A percentile compares a stretch with the other conserved stretches of the same genome.
Evolutionary conservation across 2,888 invertebrate species (phyloP).

Genomic region (Orthosia cruda): DNA sequence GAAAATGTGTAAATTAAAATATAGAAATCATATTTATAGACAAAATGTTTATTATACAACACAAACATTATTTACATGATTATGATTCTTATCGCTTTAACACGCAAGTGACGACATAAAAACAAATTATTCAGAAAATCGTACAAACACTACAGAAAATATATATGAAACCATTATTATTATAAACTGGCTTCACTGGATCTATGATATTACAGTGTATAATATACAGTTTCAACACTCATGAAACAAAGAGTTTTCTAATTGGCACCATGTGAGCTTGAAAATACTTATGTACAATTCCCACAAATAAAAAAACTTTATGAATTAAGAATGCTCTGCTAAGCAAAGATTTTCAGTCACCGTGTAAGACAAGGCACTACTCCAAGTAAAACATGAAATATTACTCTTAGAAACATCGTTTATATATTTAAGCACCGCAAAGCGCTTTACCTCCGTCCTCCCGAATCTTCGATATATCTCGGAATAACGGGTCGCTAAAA

Average conservation of each 20-base stretch:
- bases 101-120: constrained; percentile 70
- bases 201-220: constrained; percentile 60
- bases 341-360: constrained; percentile 60
- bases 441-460: constrained; percentile 79
- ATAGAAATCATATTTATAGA: constrained; percentile 61
- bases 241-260: constrained; percentile 66
- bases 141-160: constrained; percentile 58
- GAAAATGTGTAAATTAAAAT: constrained; percentile 3
- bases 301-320: constrained; percentile 50
- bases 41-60: constrained; percentile 86
- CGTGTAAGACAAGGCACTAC: constrained; percentile 54
- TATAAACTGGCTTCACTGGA: constrained; percentile 77
- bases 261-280: constrained; percentile 82
- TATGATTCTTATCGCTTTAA: constrained; percentile 75
- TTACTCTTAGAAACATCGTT: constrained; percentile 55
- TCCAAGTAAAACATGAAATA: constrained; percentile 51
- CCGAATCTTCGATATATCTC: constrained; percentile 78
- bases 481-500: constrained; percentile 84
- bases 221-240: constrained; percentile 55
- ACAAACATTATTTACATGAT: constrained; percentile 88
- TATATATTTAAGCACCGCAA: constrained; percentile 78
- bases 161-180: constrained; percentile 60
- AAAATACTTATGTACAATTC: constrained; percentile 77
- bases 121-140: constrained; percentile 75
- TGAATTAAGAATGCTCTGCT: constrained; percentile 53